Percentiles rank a stretch among this genome's conserved stretches.
Conservation (phyloP, 2,888 invertebrate species). For the Adelognathus sp. region DNA sequence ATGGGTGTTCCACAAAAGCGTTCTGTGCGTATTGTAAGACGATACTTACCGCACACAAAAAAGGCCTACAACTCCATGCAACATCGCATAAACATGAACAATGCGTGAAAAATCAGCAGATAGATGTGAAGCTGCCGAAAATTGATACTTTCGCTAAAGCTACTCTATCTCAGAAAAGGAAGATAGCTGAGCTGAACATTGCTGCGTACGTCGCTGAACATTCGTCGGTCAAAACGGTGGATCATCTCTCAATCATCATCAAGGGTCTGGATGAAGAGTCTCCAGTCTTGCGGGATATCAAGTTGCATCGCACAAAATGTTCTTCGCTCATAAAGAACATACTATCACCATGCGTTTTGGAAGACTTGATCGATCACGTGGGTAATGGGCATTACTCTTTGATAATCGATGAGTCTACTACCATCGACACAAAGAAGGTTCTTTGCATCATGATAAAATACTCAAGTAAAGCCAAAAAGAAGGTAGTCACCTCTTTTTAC, state of each 20-base stretch:
- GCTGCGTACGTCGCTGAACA: constrained; percentile 65
- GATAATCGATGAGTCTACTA: constrained; percentile 69
- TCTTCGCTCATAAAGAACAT: constrained; percentile 70
- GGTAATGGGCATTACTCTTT: constrained; percentile 66
- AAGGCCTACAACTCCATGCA: constrained; percentile 63
- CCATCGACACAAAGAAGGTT: constrained; percentile 56
- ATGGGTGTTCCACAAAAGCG: constrained; percentile 27
- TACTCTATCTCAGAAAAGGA: constrained; percentile 38
- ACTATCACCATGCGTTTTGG: constrained; percentile 64
- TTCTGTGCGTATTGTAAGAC: constrained; percentile 59
- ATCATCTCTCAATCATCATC: constrained; percentile 62
- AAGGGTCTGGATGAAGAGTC: constrained; percentile 60
- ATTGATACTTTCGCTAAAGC: not conserved
- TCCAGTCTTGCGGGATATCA: constrained; percentile 60
- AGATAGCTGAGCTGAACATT: constrained; percentile 62
- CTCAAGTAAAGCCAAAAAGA: constrained; percentile 42
- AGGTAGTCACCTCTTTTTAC: constrained; percentile 58
- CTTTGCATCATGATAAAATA: constrained; percentile 59
- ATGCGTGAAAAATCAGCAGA: no score
- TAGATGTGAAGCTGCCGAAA: constrained; percentile 4
- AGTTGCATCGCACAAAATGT: constrained; percentile 66
- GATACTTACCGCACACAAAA: constrained; percentile 66
- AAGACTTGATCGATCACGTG: constrained; percentile 68
- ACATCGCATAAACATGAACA: constrained; percentile 64
- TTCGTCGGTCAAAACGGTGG: constrained; percentile 57